phyloP scores from a whole-genome alignment of 2,113 vertebrate genomes.

The Helogale parvula region DNA sequence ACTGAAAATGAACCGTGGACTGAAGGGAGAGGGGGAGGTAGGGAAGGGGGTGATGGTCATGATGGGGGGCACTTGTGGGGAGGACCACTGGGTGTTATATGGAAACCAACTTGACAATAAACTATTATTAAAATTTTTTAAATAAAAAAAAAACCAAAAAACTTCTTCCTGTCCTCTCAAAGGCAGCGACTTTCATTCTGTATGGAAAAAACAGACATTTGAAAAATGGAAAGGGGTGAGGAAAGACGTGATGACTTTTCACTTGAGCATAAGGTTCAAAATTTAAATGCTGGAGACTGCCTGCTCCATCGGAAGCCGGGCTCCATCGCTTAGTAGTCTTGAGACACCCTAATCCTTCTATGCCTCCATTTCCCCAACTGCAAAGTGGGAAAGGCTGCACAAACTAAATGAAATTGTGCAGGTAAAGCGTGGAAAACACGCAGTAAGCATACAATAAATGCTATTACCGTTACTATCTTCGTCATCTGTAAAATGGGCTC shows the following conservation, averaged over 20 bases:
- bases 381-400: background rate
- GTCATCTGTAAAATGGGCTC: background rate
- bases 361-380: background rate
- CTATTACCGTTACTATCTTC: background rate
- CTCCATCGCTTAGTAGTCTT: background rate
- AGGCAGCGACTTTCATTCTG: background rate
- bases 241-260: background rate
- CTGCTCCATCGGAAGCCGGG: background rate
- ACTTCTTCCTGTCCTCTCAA: background rate
- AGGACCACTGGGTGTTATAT: too few relatives aligned
- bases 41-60: too few relatives aligned
- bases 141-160: too few relatives aligned
- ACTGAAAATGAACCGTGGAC: too few relatives aligned
- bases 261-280: background rate
- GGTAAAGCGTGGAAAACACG: background rate
- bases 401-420: background rate
- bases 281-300: background rate
- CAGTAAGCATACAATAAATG: background rate
- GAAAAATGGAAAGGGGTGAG: background rate
- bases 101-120: too few relatives aligned
- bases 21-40: too few relatives aligned
- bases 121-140: too few relatives aligned
- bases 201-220: background rate
- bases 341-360: background rate
- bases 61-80: too few relatives aligned